phyloP scores from a whole-genome alignment of 2,113 vertebrate genomes.

The Siniperca chuatsi region DNA sequence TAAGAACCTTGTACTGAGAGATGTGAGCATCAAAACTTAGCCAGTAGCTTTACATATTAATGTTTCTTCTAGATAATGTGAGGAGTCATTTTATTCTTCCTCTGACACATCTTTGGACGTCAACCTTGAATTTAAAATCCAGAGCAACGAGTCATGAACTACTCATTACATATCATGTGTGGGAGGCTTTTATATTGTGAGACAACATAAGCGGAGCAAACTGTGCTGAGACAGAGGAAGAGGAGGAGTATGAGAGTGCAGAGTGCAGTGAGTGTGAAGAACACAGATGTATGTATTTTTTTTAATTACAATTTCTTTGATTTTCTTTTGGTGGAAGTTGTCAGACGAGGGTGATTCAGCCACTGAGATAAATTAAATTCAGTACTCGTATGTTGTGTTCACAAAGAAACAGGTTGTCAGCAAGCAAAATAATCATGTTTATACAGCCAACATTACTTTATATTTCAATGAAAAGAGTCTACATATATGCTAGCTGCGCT shows the following conservation, averaged over 20 bases:
- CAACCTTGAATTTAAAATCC: background rate
- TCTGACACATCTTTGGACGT: background rate
- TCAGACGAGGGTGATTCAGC: background rate
- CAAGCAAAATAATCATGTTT: background rate
- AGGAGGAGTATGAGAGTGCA: background rate
- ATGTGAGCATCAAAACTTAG: background rate
- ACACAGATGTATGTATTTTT: background rate
- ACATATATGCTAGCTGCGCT: background rate
- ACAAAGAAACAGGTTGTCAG: background rate
- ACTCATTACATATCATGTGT: conserved; percentile 7
- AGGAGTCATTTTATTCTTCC: background rate
- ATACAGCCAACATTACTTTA: background rate
- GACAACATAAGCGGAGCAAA: background rate
- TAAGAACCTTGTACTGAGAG: background rate
- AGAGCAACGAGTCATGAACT: background rate
- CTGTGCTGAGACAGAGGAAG: background rate
- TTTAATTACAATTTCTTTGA: background rate
- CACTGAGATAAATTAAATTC: background rate
- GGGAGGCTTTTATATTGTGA: conserved; percentile 15
- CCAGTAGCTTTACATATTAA: background rate
- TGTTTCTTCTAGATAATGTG: background rate
- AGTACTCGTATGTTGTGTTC: background rate
- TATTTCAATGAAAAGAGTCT: background rate
- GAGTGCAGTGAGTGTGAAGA: background rate
- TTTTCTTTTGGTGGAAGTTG: background rate